Percentiles rank a stretch among this genome's conserved stretches.
Conservation (phyloP, 2,797 vertebrate genomes). For the Podargus strigoides region DNA sequence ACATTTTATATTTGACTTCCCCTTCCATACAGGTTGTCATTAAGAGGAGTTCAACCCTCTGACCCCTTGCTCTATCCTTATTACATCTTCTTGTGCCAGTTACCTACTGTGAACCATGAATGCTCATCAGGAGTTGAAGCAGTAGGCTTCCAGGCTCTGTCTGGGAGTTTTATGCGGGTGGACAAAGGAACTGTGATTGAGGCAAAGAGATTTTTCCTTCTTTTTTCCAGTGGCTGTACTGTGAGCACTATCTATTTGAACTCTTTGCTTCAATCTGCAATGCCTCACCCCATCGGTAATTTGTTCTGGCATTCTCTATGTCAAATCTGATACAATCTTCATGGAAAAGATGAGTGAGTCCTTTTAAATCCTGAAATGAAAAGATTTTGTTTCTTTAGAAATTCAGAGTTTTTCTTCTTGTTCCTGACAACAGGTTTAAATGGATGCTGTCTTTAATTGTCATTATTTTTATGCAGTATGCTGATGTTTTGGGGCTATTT, state of each 20-base stretch:
- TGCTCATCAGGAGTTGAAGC: constrained; percentile 40
- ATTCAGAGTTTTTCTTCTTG: not conserved
- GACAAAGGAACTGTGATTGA: constrained; percentile 59
- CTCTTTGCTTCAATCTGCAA: not conserved
- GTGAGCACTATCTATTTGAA: constrained; percentile 4
- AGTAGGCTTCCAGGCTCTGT: not conserved
- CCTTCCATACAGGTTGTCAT: not conserved
- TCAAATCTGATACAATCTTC: not conserved
- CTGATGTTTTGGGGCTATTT: not conserved
- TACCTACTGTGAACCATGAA: constrained; percentile 17
- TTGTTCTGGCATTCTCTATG: not conserved
- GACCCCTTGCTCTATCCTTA: not conserved
- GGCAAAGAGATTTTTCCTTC: not conserved
- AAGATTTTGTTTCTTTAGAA: not conserved
- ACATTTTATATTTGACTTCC: not conserved
- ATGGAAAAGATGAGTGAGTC: not conserved
- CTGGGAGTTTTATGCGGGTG: constrained; percentile 33
- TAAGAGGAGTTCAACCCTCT: not conserved
- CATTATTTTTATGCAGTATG: not conserved
- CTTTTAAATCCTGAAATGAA: not conserved
- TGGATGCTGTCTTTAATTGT: not conserved
- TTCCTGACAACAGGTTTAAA: not conserved
- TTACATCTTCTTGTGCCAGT: constrained; percentile 1
- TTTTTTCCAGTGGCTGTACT: not conserved
- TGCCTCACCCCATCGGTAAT: not conserved